Conservation (phyloP, 2,797 vertebrate genomes). For the Gymnocypris eckloni region DNA sequence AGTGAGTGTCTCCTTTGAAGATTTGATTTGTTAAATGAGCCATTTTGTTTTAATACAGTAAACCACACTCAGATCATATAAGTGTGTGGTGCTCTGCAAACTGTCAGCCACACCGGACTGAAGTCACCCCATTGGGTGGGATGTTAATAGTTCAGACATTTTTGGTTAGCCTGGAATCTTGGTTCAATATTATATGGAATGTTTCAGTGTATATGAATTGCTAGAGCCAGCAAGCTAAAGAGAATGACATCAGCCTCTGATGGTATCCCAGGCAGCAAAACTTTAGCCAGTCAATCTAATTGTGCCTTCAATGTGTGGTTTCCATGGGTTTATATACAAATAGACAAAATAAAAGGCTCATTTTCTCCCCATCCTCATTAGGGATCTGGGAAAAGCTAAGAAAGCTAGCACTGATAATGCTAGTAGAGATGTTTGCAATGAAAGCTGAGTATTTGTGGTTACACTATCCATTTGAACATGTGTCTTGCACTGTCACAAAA, state of each 20-base stretch:
- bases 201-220: not conserved
- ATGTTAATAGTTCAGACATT: constrained; percentile 6
- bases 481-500: constrained; percentile 63
- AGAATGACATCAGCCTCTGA: constrained; percentile 52
- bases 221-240: constrained; percentile 12
- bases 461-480: constrained; percentile 58
- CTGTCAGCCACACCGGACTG: not conserved
- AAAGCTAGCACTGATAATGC: not conserved
- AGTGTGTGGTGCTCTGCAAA: constrained; percentile 11
- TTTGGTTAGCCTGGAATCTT: not conserved
- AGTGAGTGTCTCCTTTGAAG: constrained; percentile 44
- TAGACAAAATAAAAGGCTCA: constrained; percentile 35
- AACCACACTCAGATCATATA: constrained; percentile 37
- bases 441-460: constrained; percentile 55
- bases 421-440: constrained; percentile 37
- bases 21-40: constrained; percentile 53
- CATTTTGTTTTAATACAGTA: constrained; percentile 47
- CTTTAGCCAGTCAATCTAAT: constrained; percentile 53
- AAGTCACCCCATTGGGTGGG: constrained; percentile 27
- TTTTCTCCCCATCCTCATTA: constrained; percentile 34
- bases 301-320: constrained; percentile 41
- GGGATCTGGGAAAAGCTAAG: constrained; percentile 10
- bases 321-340: constrained; percentile 50
- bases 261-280: constrained; percentile 45
- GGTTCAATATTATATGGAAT: constrained; percentile 10